Percentiles rank a stretch among this genome's conserved stretches.
Evolutionary conservation across 2,113 vertebrate genomes (phyloP).

Genomic region (Aegypius monachus): DNA sequence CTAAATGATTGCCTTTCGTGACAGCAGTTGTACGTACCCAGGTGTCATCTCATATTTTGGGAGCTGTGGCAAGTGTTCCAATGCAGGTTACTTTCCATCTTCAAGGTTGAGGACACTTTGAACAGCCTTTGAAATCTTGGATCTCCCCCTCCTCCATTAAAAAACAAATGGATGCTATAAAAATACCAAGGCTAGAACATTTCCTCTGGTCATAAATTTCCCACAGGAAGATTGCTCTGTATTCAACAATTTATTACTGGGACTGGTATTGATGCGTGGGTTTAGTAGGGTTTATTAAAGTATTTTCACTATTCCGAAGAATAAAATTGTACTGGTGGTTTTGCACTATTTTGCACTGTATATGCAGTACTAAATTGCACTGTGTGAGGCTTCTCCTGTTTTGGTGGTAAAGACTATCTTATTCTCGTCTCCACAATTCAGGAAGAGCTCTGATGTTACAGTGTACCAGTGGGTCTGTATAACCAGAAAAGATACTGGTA

Average conservation of each 20-base stretch:
- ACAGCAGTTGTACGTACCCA: neutral
- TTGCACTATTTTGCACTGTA: neutral
- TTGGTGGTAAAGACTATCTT: neutral
- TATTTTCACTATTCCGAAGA: neutral
- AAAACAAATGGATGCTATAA: neutral
- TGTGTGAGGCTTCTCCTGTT: neutral
- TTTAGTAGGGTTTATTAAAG: neutral
- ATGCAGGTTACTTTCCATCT: neutral
- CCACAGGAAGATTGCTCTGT: neutral
- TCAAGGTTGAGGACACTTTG: neutral
- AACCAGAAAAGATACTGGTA: neutral
- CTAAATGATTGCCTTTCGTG: neutral
- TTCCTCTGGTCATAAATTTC: neutral
- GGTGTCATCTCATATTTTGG: fast-evolving
- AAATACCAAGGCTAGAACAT: neutral
- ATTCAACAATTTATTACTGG: neutral
- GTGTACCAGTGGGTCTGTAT: neutral
- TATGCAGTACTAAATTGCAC: neutral
- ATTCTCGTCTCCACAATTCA: neutral
- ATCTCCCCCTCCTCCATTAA: neutral
- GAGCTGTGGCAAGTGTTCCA: fast-evolving
- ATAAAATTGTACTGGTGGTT: neutral
- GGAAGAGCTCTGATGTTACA: neutral
- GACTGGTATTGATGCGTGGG: neutral
- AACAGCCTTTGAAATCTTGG: neutral